Evolutionary conservation across 2,797 vertebrate genomes (phyloP).

Genomic region (Acropternis orthonyx): DNA sequence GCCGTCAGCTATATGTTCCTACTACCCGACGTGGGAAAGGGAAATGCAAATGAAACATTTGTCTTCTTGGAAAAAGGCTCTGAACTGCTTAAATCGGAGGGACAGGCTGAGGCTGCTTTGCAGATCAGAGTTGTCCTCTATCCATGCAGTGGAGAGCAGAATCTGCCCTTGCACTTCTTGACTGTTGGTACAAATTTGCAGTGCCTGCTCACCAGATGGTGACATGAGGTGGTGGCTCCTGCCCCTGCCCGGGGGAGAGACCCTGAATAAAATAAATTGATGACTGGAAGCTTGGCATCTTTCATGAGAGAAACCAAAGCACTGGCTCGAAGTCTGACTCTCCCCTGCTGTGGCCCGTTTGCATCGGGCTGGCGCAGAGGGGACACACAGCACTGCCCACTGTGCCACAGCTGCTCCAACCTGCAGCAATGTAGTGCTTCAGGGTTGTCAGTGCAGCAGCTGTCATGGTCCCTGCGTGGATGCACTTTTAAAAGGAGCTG

Average conservation of each 20-base stretch:
- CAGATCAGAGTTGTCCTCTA: background rate
- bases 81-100: background rate
- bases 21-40: background rate
- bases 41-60: slow-evolving; percentile 25
- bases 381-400: background rate
- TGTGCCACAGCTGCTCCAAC: background rate
- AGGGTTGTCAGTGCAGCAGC: background rate
- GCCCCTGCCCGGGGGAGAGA: background rate
- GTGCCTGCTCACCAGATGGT: slow-evolving; percentile 13
- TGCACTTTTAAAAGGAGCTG: background rate
- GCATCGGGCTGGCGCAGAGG: rapidly evolving
- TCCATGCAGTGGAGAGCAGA: rapidly evolving
- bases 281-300: background rate
- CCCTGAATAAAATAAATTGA: background rate
- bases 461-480: background rate
- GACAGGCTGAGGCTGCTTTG: background rate
- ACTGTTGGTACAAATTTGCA: background rate
- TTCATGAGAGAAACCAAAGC: background rate
- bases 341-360: background rate
- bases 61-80: background rate
- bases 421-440: rapidly evolving
- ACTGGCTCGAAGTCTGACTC: background rate
- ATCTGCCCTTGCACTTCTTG: background rate
- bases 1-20: background rate
- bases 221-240: background rate